Evolutionary conservation across 2,113 vertebrate species (phyloP), one percentile per base, ranked within the genome.

Genomic region (Oncorhynchus nerka): DNA sequence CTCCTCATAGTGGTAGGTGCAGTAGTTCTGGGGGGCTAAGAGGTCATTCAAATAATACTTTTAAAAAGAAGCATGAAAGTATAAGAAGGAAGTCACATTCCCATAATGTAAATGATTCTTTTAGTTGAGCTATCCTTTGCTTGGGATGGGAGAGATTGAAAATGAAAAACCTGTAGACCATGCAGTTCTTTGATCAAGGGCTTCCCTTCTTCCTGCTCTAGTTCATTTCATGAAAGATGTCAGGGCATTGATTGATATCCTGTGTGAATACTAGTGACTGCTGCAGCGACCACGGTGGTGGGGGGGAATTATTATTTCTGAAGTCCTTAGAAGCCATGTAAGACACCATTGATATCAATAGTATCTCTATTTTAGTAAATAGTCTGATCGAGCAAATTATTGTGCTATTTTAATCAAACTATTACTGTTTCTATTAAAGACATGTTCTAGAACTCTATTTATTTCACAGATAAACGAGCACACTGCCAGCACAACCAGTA

Each of bases 381-480:
- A 55, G 51, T 55, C 51, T 55, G 51, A n/a, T 62, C 59, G 11
- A 11, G 19, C n/a, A 62, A 62, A 16, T 22, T 11, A n/a, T 62
- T 62, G 59, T 62, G 59, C 59, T 24, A 22, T 62, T n/a, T 62
- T 57, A 22, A 16, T 62, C 19, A 55, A 55, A 19, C 5, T 5
- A 16, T 55, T 19, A 19, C 51, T 4, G 13, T 55, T 55, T 83
- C 79, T 81, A 72, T 55, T 75, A 81, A 79, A 75, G 75, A 86
- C 83, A 76, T 73, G 77, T 74, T 82, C 79, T 61, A 71, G 77
- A 32, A 69, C 79, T 77, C 74, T 83, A 70, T 73, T 84, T 82
- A 84, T 82, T 86, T 86, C 85, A 86, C 84, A 84, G 79, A 86
- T 83, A 80, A 81, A 80, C 24, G 73, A 84, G 77, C 71, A 48